Conservation (phyloP, 2,113 vertebrate species). For the Pontoporia blainvillei region DNA sequence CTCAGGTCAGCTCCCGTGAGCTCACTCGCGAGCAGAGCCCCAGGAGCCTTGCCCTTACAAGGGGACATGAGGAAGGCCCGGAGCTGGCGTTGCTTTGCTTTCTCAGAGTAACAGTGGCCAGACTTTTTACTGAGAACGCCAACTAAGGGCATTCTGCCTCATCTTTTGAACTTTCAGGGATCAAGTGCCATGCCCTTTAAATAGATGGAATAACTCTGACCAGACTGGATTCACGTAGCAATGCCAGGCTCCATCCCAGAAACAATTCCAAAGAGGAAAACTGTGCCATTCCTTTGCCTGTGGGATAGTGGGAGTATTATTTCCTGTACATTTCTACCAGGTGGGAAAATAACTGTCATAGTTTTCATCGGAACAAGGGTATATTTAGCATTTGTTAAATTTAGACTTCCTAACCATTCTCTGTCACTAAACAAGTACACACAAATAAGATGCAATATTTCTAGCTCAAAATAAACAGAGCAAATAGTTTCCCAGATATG, state of each 20-base stretch:
- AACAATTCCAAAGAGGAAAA: background rate
- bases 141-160: background rate
- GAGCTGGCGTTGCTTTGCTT: background rate
- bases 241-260: background rate
- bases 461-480: constrained; percentile 60
- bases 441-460: constrained; percentile 57
- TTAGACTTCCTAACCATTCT: constrained; percentile 63
- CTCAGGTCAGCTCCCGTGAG: accelerated
- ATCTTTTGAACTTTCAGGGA: background rate
- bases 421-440: constrained; percentile 36
- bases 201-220: background rate
- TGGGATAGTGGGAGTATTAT: constrained; percentile 27
- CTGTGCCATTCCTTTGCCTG: background rate
- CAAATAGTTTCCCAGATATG: constrained; percentile 65
- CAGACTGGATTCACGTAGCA: background rate
- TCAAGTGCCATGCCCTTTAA: background rate
- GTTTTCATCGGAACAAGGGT: constrained; percentile 55
- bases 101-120: background rate
- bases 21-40: background rate
- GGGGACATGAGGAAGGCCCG: accelerated
- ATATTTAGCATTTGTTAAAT: constrained; percentile 76
- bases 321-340: constrained; percentile 69
- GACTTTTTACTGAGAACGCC: background rate
- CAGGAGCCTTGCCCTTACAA: background rate
- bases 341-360: constrained; percentile 43